Evolutionary conservation across 2,888 invertebrate genomes (phyloP), one percentile per base, ranked within the genome.

Genomic region (Drosophila nr. fundita): DNA sequence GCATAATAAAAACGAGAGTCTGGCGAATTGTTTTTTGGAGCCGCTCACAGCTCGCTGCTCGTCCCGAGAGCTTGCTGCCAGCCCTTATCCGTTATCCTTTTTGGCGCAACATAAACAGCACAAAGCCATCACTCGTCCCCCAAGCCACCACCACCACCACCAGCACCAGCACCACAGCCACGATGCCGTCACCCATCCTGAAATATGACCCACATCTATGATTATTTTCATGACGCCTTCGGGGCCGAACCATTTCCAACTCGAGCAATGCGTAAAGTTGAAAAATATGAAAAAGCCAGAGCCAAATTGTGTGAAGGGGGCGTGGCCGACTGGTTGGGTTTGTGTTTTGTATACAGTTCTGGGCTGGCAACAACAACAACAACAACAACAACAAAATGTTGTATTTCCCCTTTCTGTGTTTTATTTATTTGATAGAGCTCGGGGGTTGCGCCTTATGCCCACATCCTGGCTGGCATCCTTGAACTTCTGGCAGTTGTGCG

Each of bases 1-100:
- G 86, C 90, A 91, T 92, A 92, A 91, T 91, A 88, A 92, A 89
- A 89, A 82, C 80, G 89, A 90, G 83, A 90, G 90, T 88, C 78
- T 72, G 86, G 73, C 32, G 21, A 53, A 32, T 53, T 53, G 29
- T 52, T 21, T 6, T 27, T 54, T 21, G 42, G 18, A 67, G 66
- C 53, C 55, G 34, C 64, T 30, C 21, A 15, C 7, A 21, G 32
- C 68, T 30, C 13, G 4, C 6, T 24, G 21, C 21, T 45, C 29
- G 68, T 72, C 61, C 62, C 76, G 50, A 60, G 69, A 64, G 80
- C 55, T 62, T 59, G 74, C 69, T 73, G 78, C 60, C 84, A 75
- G 78, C 75, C 71, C 76, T 76, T 82, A 82, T 81, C 80, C 71
- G 76, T 76, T 82, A 82, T 83, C 80, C 80, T 82, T 85, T 78